phyloP scores from a whole-genome alignment of 2,797 vertebrate species.

The Spinibarbus caldwelli region DNA sequence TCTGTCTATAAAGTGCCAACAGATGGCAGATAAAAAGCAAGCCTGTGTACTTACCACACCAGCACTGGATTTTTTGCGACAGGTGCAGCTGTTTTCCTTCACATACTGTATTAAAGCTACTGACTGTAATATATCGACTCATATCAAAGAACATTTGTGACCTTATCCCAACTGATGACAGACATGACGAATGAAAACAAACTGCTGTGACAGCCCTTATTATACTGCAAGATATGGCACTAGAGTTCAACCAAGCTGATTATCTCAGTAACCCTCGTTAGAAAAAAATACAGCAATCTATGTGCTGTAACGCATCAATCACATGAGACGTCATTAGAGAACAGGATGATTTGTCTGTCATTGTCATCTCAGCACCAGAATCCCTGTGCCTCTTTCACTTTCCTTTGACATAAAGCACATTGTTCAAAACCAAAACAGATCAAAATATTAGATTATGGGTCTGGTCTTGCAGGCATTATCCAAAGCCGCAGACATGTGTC shows the following conservation, averaged over 20 bases:
- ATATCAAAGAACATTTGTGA: neutral
- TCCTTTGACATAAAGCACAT: neutral
- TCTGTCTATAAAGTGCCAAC: constrained; percentile 27
- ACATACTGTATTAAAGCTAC: neutral
- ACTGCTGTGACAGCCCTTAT: constrained; percentile 13
- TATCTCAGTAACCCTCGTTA: constrained; percentile 21
- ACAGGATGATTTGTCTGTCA: neutral
- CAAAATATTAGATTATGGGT: neutral
- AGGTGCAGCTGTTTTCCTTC: constrained; percentile 25
- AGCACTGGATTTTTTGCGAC: neutral
- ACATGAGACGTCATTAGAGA: constrained; percentile 10
- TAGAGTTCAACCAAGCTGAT: constrained; percentile 22
- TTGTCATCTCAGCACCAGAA: constrained; percentile 5
- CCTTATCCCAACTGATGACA: neutral
- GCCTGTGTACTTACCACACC: neutral
- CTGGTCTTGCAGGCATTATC: too few relatives aligned
- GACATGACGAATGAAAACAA: neutral
- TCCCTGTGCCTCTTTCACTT: neutral
- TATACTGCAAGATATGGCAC: neutral
- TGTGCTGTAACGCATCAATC: neutral
- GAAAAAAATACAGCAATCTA: constrained; percentile 1
- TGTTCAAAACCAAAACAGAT: neutral
- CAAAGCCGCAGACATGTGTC: neutral
- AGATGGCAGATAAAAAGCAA: constrained; percentile 37
- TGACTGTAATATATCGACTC: neutral